These are phyloP conservation scores for Plumapathes pennacea DNA, from an alignment of 92 coral and sea anemone genomes.

Conservation along the genomic window DNA sequence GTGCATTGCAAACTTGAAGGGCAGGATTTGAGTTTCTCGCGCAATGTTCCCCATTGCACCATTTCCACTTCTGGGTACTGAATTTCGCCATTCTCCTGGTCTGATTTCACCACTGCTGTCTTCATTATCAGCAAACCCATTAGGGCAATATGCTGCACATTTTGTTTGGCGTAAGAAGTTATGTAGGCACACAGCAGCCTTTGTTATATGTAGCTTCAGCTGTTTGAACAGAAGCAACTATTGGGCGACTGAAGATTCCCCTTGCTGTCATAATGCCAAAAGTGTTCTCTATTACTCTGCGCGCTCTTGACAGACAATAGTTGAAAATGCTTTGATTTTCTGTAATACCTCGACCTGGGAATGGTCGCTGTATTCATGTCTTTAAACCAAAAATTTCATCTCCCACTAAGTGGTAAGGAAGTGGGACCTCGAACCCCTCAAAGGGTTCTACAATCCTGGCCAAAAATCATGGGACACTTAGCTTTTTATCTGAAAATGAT, in stretches of 20 bases:
- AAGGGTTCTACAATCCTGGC: too few species aligned
- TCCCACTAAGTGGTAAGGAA: conserved; percentile 16
- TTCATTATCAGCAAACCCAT: conserved; percentile 45
- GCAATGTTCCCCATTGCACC: conserved; percentile 15
- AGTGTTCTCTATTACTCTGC: conserved; percentile 27
- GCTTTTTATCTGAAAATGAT: too few species aligned
- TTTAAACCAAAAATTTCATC: conserved; percentile 37
- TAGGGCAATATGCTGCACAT: conserved; percentile 39
- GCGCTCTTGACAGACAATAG: conserved; percentile 29
- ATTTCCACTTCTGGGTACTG: conserved; percentile 11
- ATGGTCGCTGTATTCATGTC: conserved; percentile 31
- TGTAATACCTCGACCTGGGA: conserved; percentile 26
- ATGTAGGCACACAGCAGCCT: conserved; percentile 43
- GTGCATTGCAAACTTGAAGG: conserved; percentile 9
- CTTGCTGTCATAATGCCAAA: conserved; percentile 24
- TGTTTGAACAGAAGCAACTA: conserved; percentile 24
- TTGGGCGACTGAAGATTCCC: conserved; percentile 32
- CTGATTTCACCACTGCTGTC: conserved; percentile 33
- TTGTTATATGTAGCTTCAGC: too few species aligned
- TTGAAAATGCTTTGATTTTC: conserved; percentile 34
- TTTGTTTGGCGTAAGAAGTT: conserved; percentile 48
- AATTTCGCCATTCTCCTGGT: conserved; percentile 51
- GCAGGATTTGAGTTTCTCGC: conserved; percentile 27
- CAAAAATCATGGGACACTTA: too few species aligned
- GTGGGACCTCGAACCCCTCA: conserved; percentile 1